These are phyloP conservation scores for Leptinotarsa undecemlineata DNA, from an alignment of 1,140 invertebrate genomes.

Conservation along the genomic window DNA sequence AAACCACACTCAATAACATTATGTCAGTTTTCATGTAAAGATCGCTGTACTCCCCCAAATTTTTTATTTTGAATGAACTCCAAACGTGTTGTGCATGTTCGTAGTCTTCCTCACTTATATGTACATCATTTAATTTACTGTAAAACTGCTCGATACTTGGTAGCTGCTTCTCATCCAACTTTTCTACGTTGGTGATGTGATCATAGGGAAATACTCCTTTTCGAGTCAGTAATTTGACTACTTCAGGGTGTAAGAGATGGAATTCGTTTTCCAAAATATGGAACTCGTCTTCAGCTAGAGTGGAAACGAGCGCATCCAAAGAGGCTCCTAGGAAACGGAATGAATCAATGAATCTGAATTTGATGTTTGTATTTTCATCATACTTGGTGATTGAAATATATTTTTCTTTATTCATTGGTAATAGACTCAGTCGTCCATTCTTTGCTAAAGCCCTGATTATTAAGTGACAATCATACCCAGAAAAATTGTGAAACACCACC, in stretches of 20 bases:
- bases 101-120: constrained; percentile 52
- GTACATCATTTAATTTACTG: constrained; percentile 44
- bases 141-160: constrained; percentile 50
- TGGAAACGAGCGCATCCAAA: neutral
- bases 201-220: neutral
- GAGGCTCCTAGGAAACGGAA: no score
- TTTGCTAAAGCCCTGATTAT: neutral
- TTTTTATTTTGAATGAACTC: constrained; percentile 53
- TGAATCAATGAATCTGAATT: no score
- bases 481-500: constrained; percentile 7
- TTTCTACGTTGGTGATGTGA: no score
- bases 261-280: constrained; percentile 29
- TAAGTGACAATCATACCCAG: constrained; percentile 1
- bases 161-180: constrained; percentile 31
- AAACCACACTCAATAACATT: constrained; percentile 53
- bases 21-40: constrained; percentile 56
- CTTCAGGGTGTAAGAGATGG: neutral
- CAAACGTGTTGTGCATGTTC: constrained; percentile 55
- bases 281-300: neutral
- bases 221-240: neutral
- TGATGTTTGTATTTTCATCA: no score
- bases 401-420: constrained; percentile 15
- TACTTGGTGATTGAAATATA: neutral
- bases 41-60: constrained; percentile 53
- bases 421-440: neutral